These are phyloP conservation scores for Lycorma delicatula DNA, from an alignment of 1,140 invertebrate species.

Conservation along the genomic window DNA sequence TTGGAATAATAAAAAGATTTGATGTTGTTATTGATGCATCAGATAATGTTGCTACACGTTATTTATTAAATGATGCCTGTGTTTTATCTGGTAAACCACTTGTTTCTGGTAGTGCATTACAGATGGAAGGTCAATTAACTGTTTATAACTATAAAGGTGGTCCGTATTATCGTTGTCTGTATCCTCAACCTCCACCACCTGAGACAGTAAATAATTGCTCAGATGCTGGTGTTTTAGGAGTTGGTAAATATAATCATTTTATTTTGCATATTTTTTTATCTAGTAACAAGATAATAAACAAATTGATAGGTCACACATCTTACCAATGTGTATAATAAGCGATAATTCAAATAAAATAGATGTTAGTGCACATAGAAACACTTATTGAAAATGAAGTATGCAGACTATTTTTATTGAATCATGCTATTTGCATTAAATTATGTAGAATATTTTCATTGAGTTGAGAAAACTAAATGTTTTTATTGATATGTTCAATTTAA, in stretches of 20 bases:
- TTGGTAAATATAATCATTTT: constrained; percentile 42
- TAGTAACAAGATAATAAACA: no score
- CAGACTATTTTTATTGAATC: no score
- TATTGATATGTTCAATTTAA: no score
- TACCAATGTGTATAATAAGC: no score
- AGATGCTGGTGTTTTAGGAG: constrained; percentile 90
- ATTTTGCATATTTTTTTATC: no score
- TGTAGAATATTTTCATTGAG: no score
- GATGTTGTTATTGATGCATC: constrained; percentile 90
- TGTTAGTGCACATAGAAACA: no score
- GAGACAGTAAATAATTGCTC: constrained; percentile 93
- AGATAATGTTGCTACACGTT: constrained; percentile 93
- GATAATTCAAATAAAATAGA: no score
- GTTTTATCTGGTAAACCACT: constrained; percentile 67
- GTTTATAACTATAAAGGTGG: constrained; percentile 75
- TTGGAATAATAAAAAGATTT: constrained; percentile 65
- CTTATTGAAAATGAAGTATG: no score
- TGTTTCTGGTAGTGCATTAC: constrained; percentile 87
- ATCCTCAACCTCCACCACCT: constrained; percentile 81
- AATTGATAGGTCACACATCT: no score
- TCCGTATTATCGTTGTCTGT: constrained; percentile 89
- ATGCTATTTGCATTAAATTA: no score
- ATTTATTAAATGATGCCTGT: constrained; percentile 91
- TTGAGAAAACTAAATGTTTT: no score
- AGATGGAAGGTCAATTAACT: constrained; percentile 92